phyloP scores from a whole-genome alignment of 2,113 vertebrate species.

The Paradisaea rubra region DNA sequence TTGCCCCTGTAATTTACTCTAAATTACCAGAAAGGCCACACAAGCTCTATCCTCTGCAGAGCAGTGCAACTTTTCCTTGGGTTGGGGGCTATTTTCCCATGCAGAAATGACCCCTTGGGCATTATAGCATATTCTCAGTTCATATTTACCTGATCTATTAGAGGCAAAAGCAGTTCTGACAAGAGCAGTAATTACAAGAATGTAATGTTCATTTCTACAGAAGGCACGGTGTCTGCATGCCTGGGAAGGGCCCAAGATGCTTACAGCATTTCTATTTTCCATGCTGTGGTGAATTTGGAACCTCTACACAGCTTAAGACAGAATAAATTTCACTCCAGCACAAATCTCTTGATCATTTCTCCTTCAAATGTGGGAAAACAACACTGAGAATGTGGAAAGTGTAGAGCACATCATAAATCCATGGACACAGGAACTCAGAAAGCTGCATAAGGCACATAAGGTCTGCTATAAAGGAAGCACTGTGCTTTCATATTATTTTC shows the following conservation, averaged over 20 bases:
- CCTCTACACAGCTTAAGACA: constrained; percentile 72
- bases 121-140: background rate
- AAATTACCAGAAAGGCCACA: background rate
- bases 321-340: constrained; percentile 77
- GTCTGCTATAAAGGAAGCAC: constrained; percentile 73
- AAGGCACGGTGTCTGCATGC: constrained; percentile 47
- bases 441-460: constrained; percentile 72
- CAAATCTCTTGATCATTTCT: constrained; percentile 79
- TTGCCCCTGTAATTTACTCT: background rate
- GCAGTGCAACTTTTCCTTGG: background rate
- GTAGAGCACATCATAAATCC: constrained; percentile 78
- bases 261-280: constrained; percentile 76
- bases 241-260: constrained; percentile 64
- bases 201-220: constrained; percentile 36
- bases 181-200: constrained; percentile 27
- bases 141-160: constrained; percentile 42
- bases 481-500: constrained; percentile 78
- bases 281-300: constrained; percentile 76
- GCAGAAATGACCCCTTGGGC: background rate
- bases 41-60: background rate
- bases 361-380: constrained; percentile 76
- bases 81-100: background rate
- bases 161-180: constrained; percentile 8
- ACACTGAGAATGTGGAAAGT: constrained; percentile 73
- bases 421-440: constrained; percentile 73